Evolutionary conservation across 2,888 invertebrate genomes (phyloP).

Genomic region (Molanna angustata): DNA sequence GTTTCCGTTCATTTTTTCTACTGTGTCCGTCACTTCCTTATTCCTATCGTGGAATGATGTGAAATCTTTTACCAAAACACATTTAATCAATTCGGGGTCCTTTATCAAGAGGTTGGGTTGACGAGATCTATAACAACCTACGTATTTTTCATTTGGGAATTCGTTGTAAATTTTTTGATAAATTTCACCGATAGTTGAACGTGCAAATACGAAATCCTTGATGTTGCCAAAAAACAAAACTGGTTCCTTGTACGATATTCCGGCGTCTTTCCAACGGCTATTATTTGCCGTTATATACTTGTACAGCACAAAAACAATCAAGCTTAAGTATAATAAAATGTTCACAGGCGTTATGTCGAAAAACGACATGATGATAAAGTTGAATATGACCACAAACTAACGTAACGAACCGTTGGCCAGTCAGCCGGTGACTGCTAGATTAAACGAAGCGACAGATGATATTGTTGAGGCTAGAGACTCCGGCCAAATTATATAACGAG

Average conservation of each 20-base stretch:
- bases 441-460: no score
- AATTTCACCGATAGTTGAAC: neutral
- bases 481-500: no score
- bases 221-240: conserved; percentile 6
- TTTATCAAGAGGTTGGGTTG: conserved; percentile 14
- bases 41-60: conserved; percentile 15
- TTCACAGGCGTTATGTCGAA: neutral
- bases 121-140: conserved; percentile 12
- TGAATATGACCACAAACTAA: no score
- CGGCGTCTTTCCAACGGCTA: conserved; percentile 5
- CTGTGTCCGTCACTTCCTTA: conserved; percentile 34
- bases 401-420: no score
- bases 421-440: no score
- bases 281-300: conserved; percentile 9
- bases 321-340: neutral
- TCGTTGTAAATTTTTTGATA: neutral
- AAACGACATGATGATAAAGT: neutral
- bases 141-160: conserved; percentile 4
- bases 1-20: conserved; percentile 39
- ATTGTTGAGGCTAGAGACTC: no score
- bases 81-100: conserved; percentile 20
- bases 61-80: conserved; percentile 24
- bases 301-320: neutral
- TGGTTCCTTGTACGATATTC: conserved; percentile 1
- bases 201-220: neutral